Base-by-base conservation (phyloP, 2,888 invertebrate species). In the Andrena bucephala region DNA sequence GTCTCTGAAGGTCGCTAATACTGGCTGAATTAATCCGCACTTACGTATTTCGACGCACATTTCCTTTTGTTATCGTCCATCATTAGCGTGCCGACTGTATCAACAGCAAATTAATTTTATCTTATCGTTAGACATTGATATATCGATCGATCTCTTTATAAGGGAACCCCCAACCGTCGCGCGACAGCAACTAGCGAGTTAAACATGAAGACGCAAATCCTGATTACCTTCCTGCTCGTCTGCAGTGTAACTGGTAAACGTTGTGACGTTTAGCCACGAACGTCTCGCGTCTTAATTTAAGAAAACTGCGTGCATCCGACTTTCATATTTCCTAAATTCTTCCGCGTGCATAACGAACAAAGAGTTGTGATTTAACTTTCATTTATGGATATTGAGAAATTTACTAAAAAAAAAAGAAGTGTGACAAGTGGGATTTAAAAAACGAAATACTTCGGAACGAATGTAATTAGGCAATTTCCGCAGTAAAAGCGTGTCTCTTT, bases 191-290 rank as follows among this genome's bases (percentile, higher is more conserved):
- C 83, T 79, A 42, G 65, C 82, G 31, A 66, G 24, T 73, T 72
- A 71, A 90, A 83, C 84, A 90, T 91, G 92, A 81, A 70, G 85
- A 54, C 80, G 67, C 83, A 71, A 75, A n/a, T 82, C 74, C 70
- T 89, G 60, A 63, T 85, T 81, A 79, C 84, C 76, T 77, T 88
- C 75, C 62, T 90, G 42, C 78, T 91, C 50, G 72, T 73, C 62
- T 86, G 75, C 85, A 24, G 69, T 27, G 86, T 69, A 36, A 57
- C 77, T 57, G 90, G 90, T 91, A 89, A 91, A 85, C 57, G 68
- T 42, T 13, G 3, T 36, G 8, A 10, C 24, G 42, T 59, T 80
- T 54, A 29, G 42, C 29, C 2, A 4, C 7, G 4, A 59, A 48
- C 2, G n/a, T 29, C 16, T n/a, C 27, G 2, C 33, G 10, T 42